Percentiles rank a stretch among this genome's conserved stretches.
phyloP scores from a whole-genome alignment of 1,140 invertebrate genomes.

The Antheraea pernyi region DNA sequence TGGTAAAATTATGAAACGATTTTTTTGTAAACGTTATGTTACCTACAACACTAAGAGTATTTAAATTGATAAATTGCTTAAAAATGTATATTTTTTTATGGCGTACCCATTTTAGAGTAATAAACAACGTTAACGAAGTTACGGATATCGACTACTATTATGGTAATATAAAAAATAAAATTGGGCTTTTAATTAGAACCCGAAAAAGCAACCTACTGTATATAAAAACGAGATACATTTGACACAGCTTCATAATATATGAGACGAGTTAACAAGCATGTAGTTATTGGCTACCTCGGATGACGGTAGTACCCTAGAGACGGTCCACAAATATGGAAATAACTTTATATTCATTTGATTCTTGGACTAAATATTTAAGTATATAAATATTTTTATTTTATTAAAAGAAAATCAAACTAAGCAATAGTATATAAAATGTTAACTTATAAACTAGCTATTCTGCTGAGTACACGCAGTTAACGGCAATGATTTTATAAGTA shows the following conservation, averaged over 20 bases:
- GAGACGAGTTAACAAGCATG: constrained; percentile 76
- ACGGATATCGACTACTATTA: too few relatives aligned
- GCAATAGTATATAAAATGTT: neutral
- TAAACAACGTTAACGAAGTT: neutral
- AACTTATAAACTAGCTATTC: too few relatives aligned
- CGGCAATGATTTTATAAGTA: too few relatives aligned
- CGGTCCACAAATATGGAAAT: constrained; percentile 28
- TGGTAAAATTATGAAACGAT: too few relatives aligned
- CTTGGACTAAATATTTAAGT: neutral
- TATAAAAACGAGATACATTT: constrained; percentile 53
- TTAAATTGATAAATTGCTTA: too few relatives aligned
- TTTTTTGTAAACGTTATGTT: too few relatives aligned
- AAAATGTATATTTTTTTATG: too few relatives aligned
- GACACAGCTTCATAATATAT: constrained; percentile 75
- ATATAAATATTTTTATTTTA: neutral
- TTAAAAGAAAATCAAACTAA: neutral
- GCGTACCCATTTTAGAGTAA: neutral
- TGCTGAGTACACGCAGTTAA: too few relatives aligned
- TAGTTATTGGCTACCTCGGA: constrained; percentile 62
- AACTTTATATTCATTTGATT: constrained; percentile 21
- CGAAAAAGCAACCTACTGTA: constrained; percentile 42
- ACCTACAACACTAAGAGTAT: too few relatives aligned
- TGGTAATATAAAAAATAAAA: too few relatives aligned
- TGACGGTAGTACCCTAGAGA: constrained; percentile 34
- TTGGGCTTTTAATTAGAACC: neutral